Evolutionary conservation across 2,797 vertebrate genomes (phyloP).

Genomic region (Sebastes hubbsi): DNA sequence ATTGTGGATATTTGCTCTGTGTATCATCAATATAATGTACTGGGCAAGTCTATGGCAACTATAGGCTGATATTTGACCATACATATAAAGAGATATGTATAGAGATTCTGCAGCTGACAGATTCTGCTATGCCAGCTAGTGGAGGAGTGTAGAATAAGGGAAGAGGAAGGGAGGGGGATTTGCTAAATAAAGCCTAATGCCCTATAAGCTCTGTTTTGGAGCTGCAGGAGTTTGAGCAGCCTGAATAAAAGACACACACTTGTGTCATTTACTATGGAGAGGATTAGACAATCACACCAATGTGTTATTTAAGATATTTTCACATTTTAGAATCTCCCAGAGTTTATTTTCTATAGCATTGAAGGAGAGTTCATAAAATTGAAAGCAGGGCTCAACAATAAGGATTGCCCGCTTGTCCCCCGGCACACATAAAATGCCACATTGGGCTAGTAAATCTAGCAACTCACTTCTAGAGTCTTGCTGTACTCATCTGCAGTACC

Average conservation of each 20-base stretch:
- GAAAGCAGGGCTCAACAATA: no score
- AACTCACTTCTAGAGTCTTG: no score
- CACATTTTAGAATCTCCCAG: no score
- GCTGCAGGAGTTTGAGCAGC: neutral
- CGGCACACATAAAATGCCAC: no score
- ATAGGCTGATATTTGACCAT: neutral
- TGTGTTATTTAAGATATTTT: no score
- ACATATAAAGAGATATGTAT: neutral
- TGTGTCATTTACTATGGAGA: neutral
- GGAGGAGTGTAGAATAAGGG: conserved; percentile 29
- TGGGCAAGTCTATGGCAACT: neutral
- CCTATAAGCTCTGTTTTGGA: conserved; percentile 57
- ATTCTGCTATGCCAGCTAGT: neutral
- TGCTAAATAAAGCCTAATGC: conserved; percentile 85
- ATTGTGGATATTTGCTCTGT: neutral
- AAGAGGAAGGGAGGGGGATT: conserved; percentile 74
- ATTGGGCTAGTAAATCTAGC: no score
- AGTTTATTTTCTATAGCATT: neutral
- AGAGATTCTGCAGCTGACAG: neutral
- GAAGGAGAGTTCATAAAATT: neutral
- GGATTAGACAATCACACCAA: neutral
- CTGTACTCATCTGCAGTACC: no score
- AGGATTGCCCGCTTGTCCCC: no score
- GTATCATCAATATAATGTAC: neutral
- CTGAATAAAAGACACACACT: conserved; percentile 17